Conservation (phyloP, 2,113 vertebrate genomes). For the Ammospiza nelsoni region DNA sequence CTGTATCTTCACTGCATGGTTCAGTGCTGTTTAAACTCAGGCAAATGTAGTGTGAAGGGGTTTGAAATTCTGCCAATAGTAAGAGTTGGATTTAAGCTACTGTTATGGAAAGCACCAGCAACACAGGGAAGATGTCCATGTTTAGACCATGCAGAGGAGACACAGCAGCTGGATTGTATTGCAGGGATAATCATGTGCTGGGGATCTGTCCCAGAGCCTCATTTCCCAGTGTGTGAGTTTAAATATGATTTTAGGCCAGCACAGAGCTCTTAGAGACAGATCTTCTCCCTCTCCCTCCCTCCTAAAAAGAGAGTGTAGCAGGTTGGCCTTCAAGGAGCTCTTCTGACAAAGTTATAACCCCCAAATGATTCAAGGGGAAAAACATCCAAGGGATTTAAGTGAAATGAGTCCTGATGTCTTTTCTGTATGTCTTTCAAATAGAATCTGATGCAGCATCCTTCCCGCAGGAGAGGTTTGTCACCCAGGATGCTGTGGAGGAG, state of each 20-base stretch:
- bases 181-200: accelerated
- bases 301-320: neutral
- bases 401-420: neutral
- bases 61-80: neutral
- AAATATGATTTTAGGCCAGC: neutral
- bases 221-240: neutral
- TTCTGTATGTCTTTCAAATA: neutral
- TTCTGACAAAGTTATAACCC: neutral
- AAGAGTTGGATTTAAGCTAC: neutral
- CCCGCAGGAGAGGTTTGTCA: neutral
- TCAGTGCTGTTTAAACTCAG: neutral
- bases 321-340: neutral
- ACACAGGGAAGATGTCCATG: neutral
- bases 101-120: neutral
- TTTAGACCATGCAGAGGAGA: neutral
- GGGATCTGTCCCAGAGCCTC: neutral
- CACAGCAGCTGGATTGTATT: neutral
- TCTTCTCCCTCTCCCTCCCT: neutral
- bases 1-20: neutral
- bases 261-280: neutral
- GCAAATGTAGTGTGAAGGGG: neutral
- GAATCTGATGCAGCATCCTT: neutral
- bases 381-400: neutral
- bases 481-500: accelerated
- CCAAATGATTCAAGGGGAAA: neutral